Conservation (phyloP, 2,797 vertebrate genomes). For the Serranus cabrilla region DNA sequence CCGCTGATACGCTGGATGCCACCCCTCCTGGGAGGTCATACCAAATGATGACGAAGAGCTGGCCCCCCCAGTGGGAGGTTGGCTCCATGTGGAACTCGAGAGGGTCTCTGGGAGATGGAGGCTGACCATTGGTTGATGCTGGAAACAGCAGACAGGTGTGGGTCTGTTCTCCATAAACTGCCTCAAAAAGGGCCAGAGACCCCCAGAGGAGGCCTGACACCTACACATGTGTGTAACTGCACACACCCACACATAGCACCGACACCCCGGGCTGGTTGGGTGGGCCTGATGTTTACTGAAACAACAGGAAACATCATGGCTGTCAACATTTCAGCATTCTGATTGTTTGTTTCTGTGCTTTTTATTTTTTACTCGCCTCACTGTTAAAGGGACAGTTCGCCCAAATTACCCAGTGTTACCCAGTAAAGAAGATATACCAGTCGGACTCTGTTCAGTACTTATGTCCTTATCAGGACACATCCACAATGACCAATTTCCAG, state of each 20-base stretch:
- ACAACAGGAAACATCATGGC: constrained; percentile 73
- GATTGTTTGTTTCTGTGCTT: constrained; percentile 46
- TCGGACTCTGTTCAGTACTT: too few relatives aligned
- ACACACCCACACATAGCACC: constrained; percentile 27
- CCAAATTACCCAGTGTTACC: not conserved
- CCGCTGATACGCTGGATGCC: constrained; percentile 40
- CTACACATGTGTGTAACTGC: constrained; percentile 42
- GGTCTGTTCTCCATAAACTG: constrained; percentile 68
- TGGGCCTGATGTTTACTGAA: constrained; percentile 74
- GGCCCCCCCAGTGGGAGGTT: constrained; percentile 30
- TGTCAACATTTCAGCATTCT: constrained; percentile 61
- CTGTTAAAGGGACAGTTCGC: constrained; percentile 12
- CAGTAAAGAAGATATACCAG: too few relatives aligned
- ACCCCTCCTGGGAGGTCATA: constrained; percentile 57
- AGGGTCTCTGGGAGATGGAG: constrained; percentile 37
- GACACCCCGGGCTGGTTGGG: constrained; percentile 52
- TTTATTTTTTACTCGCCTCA: not conserved
- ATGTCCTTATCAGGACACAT: too few relatives aligned
- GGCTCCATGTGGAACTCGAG: constrained; percentile 60
- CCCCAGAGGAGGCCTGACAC: constrained; percentile 64
- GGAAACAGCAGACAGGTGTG: constrained; percentile 66
- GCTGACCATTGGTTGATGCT: constrained; percentile 27
- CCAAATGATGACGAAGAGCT: constrained; percentile 11
- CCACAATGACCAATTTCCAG: too few relatives aligned
- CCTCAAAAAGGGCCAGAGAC: constrained; percentile 41